These are phyloP conservation scores for Clarias gariepinus DNA, from an alignment of 2,113 vertebrate species.

Conservation along the genomic window DNA sequence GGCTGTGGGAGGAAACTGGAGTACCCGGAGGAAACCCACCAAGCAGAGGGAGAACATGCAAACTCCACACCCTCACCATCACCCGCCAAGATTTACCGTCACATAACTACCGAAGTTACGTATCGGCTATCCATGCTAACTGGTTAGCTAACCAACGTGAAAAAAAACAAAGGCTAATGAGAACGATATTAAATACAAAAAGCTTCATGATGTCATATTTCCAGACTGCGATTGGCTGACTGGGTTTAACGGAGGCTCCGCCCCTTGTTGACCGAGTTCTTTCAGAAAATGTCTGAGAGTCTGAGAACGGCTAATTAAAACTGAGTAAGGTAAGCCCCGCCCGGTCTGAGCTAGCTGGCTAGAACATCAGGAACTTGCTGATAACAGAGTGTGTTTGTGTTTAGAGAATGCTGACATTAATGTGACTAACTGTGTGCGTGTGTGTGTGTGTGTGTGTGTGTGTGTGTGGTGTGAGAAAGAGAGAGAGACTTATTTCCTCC, in stretches of 20 bases:
- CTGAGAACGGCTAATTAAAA: no score
- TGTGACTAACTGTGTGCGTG: not conserved
- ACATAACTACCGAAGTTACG: not conserved
- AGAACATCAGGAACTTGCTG: no score
- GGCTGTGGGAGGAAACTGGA: no score
- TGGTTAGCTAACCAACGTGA: not conserved
- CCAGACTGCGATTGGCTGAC: not conserved
- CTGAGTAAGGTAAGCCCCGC: no score
- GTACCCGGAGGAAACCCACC: no score
- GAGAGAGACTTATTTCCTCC: constrained; percentile 41
- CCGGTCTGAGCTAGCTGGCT: no score
- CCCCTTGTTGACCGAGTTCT: not conserved
- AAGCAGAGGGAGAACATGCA: no score
- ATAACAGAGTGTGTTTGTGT: not conserved
- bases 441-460: not conserved
- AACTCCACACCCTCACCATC: no score
- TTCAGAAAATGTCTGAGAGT: no score
- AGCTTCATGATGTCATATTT: not conserved
- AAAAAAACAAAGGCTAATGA: not conserved
- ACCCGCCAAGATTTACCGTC: not conserved
- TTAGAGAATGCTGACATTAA: not conserved
- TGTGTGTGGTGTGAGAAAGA: not conserved
- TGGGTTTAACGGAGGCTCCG: not conserved
- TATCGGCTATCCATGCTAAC: not conserved
- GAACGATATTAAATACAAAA: not conserved